These are phyloP conservation scores for Sebastes itinus DNA, from an alignment of 2,797 vertebrate genomes.

Conservation along the genomic window DNA sequence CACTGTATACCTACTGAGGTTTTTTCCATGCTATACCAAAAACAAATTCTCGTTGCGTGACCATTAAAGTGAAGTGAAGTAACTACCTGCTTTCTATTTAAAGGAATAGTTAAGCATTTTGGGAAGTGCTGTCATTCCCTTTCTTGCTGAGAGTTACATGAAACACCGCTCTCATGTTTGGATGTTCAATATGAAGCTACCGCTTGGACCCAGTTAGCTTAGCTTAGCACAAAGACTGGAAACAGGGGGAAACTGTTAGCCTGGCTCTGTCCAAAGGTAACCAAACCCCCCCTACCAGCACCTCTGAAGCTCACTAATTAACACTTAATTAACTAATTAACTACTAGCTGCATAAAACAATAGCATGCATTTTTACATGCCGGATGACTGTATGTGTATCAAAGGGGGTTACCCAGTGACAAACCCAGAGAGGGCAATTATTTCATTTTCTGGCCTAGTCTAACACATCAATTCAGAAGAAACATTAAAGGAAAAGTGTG, in stretches of 20 bases:
- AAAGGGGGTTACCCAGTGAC: neutral
- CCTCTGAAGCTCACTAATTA: neutral
- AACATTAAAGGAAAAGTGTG: neutral
- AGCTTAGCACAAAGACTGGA: neutral
- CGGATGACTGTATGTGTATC: neutral
- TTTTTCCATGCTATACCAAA: neutral
- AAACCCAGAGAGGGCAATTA: neutral
- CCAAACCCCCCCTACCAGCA: neutral
- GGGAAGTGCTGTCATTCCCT: neutral
- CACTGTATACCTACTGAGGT: neutral
- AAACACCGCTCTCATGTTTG: neutral
- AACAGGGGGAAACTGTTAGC: neutral
- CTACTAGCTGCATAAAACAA: neutral
- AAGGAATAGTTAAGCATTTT: neutral
- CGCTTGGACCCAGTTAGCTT: neutral
- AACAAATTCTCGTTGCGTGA: neutral
- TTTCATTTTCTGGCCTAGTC: neutral
- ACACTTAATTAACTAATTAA: neutral
- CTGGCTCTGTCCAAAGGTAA: neutral
- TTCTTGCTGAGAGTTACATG: neutral
- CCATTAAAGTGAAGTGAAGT: neutral
- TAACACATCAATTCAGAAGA: neutral
- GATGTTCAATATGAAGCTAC: neutral
- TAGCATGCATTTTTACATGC: neutral
- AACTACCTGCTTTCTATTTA: neutral